Conservation (phyloP, 2,113 vertebrate genomes). For the Echinops telfairi region DNA sequence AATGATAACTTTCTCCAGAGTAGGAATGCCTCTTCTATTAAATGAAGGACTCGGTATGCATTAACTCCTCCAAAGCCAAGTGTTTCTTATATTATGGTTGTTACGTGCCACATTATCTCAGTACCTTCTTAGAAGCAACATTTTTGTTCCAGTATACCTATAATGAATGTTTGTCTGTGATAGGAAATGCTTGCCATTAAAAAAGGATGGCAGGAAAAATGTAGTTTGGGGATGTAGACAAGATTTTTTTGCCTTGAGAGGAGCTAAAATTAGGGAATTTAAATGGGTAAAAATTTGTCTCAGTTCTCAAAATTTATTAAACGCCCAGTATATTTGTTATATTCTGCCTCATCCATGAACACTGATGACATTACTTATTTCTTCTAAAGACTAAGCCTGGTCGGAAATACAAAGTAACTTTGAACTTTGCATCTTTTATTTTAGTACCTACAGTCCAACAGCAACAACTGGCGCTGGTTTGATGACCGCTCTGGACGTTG, state of each 20-base stretch:
- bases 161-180: background rate
- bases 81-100: background rate
- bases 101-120: background rate
- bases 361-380: constrained; percentile 5
- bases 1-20: background rate
- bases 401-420: constrained; percentile 38
- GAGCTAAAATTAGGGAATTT: background rate
- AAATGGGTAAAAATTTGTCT: background rate
- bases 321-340: background rate
- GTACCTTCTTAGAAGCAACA: constrained; percentile 44
- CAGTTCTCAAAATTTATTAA: constrained; percentile 16
- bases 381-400: background rate
- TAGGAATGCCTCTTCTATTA: constrained; percentile 1
- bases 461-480: constrained; percentile 98
- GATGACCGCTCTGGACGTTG: constrained; percentile 96
- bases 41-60: background rate
- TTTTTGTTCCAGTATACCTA: constrained; percentile 25
- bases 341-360: constrained; percentile 51
- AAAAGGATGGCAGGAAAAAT: constrained; percentile 21
- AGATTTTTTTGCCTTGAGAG: background rate
- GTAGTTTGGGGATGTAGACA: background rate
- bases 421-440: constrained; percentile 29
- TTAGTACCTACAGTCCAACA: constrained; percentile 95
- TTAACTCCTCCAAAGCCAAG: background rate
- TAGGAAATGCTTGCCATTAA: constrained; percentile 15